These are phyloP conservation scores for Sebastes diaconus DNA, from an alignment of 2,797 vertebrate genomes.

Conservation along the genomic window DNA sequence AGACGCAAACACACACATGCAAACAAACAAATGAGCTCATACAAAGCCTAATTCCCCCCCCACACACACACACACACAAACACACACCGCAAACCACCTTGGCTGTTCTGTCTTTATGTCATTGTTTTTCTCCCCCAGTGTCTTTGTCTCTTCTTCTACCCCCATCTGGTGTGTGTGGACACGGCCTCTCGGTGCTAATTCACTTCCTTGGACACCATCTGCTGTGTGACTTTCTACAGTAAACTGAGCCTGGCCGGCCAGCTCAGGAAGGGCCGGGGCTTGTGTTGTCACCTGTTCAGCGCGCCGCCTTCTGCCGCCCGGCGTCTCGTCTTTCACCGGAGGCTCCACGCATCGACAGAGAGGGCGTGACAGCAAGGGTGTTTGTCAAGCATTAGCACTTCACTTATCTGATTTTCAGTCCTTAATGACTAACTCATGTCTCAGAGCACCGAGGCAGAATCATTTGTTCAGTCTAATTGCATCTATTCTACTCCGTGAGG, in stretches of 20 bases:
- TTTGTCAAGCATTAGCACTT: constrained; percentile 58
- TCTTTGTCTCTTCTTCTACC: constrained; percentile 67
- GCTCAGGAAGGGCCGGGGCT: constrained; percentile 43
- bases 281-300: constrained; percentile 76
- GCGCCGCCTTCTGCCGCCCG: constrained; percentile 63
- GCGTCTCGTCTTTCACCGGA: constrained; percentile 64
- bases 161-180: constrained; percentile 74
- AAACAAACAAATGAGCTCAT: constrained; percentile 63
- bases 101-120: constrained; percentile 48
- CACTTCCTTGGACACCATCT: constrained; percentile 80
- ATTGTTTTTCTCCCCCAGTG: constrained; percentile 62
- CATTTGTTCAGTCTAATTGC: constrained; percentile 6
- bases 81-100: not conserved
- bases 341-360: not conserved
- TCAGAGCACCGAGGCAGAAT: not conserved
- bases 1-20: constrained; percentile 43
- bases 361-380: constrained; percentile 42
- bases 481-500: not conserved
- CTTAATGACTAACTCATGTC: constrained; percentile 40
- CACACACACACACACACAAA: not conserved
- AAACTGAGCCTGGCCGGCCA: constrained; percentile 67
- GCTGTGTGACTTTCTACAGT: constrained; percentile 76
- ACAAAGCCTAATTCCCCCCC: constrained; percentile 17
- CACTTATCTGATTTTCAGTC: constrained; percentile 57
- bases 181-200: constrained; percentile 70